Evolutionary conservation across 2,113 vertebrate genomes (phyloP).

Genomic region (Rhinichthys klamathensis): DNA sequence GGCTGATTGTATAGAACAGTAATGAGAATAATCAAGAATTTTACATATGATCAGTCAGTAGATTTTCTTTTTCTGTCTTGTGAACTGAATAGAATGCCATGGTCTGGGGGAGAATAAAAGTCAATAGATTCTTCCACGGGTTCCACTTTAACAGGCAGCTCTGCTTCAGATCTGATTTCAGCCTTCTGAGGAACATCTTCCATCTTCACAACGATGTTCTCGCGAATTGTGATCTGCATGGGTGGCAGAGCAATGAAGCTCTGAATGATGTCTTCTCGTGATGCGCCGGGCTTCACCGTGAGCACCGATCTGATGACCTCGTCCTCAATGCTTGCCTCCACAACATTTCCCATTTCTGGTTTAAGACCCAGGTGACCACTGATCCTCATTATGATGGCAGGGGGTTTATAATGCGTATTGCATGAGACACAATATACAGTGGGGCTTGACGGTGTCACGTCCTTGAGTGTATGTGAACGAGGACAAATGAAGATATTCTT

Average conservation of each 20-base stretch:
- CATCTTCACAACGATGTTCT: not conserved
- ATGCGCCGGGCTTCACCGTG: not conserved
- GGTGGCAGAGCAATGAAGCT: not conserved
- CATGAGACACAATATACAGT: not conserved
- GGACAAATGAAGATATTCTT: not conserved
- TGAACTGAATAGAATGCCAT: not conserved
- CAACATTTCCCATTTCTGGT: not conserved
- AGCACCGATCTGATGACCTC: slow-evolving; percentile 4
- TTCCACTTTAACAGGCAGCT: not conserved
- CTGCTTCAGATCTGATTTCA: not conserved
- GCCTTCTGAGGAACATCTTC: not conserved
- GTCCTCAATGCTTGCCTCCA: not conserved
- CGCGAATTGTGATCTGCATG: not conserved
- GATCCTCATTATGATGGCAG: not conserved
- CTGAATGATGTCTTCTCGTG: not conserved
- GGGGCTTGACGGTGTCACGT: not conserved
- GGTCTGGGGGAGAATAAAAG: not conserved
- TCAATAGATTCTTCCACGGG: not conserved
- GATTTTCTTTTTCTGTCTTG: not conserved
- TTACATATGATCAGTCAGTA: not conserved
- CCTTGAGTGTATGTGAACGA: not conserved
- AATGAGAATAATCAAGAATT: not conserved
- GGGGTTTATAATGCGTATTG: not conserved
- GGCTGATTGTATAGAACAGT: not conserved
- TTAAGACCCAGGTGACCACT: slow-evolving; percentile 11